phyloP scores from a whole-genome alignment of 2,888 invertebrate species.

The Acronicta aceris region DNA sequence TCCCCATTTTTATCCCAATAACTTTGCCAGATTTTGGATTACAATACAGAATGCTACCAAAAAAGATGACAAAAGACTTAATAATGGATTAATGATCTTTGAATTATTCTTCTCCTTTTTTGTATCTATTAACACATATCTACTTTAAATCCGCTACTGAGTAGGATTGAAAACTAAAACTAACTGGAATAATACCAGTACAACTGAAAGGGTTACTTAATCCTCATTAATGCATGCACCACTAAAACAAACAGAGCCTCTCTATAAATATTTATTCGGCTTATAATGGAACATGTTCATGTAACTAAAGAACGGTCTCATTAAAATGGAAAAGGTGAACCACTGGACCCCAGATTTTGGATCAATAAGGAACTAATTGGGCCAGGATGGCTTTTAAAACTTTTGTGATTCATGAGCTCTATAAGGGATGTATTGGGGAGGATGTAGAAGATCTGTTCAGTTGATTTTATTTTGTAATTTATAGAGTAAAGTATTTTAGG shows the following conservation, averaged over 20 bases:
- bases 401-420: constrained; percentile 49
- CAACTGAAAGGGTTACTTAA: constrained; percentile 10
- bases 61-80: no score
- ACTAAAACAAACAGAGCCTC: constrained; percentile 34
- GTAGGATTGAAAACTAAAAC: neutral
- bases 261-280: constrained; percentile 49
- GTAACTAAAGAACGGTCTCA: constrained; percentile 52
- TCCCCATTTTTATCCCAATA: no score
- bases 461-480: no score
- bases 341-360: constrained; percentile 42
- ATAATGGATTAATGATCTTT: no score
- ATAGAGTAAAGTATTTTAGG: no score
- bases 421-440: constrained; percentile 28
- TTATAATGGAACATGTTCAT: constrained; percentile 39
- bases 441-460: neutral
- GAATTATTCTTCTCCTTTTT: no score
- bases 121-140: neutral
- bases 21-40: no score
- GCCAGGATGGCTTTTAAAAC: constrained; percentile 26
- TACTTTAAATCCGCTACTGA: neutral
- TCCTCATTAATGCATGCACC: constrained; percentile 31
- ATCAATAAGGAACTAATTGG: constrained; percentile 48
- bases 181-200: constrained; percentile 10
- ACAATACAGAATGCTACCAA: no score
- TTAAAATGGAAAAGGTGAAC: constrained; percentile 51